Conservation (phyloP, 2,113 vertebrate species). For the Podarcis cretensis region DNA sequence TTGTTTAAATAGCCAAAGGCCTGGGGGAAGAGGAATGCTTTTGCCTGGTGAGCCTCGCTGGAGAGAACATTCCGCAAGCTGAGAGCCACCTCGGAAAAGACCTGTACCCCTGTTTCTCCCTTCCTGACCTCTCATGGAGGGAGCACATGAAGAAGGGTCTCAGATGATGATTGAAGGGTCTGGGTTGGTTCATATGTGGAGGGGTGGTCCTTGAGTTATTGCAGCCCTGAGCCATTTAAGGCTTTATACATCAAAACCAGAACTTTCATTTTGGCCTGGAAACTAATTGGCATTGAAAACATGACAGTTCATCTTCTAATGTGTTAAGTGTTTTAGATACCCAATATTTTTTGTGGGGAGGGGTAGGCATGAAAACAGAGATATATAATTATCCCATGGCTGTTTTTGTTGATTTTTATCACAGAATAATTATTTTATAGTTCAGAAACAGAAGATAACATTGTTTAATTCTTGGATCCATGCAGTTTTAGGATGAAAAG, state of each 20-base stretch:
- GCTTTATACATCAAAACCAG: neutral
- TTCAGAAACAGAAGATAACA: conserved; percentile 14
- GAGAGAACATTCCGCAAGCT: too few relatives aligned
- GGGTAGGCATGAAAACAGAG: neutral
- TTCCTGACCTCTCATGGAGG: too few relatives aligned
- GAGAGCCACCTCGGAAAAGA: neutral
- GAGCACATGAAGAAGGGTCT: too few relatives aligned
- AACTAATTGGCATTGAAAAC: neutral
- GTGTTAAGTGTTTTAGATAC: neutral
- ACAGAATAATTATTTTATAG: conserved; percentile 21
- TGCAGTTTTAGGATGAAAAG: conserved; percentile 31
- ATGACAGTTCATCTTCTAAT: neutral
- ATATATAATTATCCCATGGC: neutral
- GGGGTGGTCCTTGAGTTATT: too few relatives aligned
- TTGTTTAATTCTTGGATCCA: conserved; percentile 14
- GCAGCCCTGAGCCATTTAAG: too few relatives aligned
- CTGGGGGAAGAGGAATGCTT: too few relatives aligned
- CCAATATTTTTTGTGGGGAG: neutral
- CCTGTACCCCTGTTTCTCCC: too few relatives aligned
- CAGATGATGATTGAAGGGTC: too few relatives aligned
- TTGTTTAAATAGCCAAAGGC: too few relatives aligned
- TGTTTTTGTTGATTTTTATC: conserved; percentile 15
- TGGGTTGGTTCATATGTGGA: too few relatives aligned
- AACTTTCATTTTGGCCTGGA: too few relatives aligned
- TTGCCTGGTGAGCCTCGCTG: too few relatives aligned